Conservation (phyloP, 2,113 vertebrate genomes). For the Saimiri boliviensis region DNA sequence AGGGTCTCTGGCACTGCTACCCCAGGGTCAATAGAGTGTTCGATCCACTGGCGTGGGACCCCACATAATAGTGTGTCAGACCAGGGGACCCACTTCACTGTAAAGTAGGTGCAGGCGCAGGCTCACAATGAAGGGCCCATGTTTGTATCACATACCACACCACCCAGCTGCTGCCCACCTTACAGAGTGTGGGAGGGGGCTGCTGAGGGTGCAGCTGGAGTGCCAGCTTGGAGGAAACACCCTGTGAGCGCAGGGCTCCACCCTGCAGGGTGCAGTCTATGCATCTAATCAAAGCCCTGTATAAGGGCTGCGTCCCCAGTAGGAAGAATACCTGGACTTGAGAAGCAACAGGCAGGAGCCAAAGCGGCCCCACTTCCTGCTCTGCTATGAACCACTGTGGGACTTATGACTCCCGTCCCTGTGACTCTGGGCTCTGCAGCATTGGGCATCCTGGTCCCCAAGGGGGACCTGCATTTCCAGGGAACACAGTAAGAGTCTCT, state of each 20-base stretch:
- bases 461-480: background rate
- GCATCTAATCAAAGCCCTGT: background rate
- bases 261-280: background rate
- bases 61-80: fast-evolving
- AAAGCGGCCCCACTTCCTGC: too few species aligned
- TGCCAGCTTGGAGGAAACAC: background rate
- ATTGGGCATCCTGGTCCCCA: background rate
- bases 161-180: background rate
- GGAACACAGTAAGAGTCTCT: too few species aligned
- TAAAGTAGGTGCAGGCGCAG: background rate
- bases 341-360: background rate
- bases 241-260: background rate
- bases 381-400: fast-evolving
- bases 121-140: background rate
- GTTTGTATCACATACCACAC: too few species aligned
- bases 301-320: background rate
- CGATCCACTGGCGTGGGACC: background rate
- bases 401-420: too few species aligned
- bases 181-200: background rate
- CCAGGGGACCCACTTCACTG: background rate
- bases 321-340: background rate
- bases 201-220: background rate
- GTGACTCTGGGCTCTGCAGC: background rate
- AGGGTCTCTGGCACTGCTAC: background rate
- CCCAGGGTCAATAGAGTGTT: fast-evolving